Evolutionary conservation across 2,888 invertebrate genomes (phyloP).

Genomic region (Acronicta aceris): DNA sequence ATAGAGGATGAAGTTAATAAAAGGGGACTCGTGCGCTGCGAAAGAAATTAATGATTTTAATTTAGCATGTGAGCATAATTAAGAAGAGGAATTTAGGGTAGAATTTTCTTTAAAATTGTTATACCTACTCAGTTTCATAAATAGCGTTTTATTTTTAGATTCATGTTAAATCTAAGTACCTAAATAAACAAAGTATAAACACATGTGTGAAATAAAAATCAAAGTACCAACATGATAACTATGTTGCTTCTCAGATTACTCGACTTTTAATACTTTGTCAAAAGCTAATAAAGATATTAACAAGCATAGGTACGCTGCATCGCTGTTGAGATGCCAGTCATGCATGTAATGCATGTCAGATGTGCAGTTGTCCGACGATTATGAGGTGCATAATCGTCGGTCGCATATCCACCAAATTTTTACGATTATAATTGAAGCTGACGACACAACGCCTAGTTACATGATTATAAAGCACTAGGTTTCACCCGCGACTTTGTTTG

Average conservation of each 20-base stretch:
- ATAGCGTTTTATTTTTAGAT: slow-evolving; percentile 1
- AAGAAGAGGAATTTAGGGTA: slow-evolving; percentile 43
- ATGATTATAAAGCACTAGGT: too few species aligned
- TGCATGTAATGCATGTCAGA: too few species aligned
- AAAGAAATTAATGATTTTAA: slow-evolving; percentile 73
- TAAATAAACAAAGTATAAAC: neutral
- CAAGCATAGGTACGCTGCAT: too few species aligned
- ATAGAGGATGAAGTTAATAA: slow-evolving; percentile 75
- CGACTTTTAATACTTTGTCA: slow-evolving; percentile 18
- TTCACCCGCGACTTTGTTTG: too few species aligned
- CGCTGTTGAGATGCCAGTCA: too few species aligned
- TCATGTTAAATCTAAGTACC: neutral
- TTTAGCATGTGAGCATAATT: slow-evolving; percentile 74
- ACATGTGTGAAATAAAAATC: neutral
- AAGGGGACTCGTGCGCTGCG: slow-evolving; percentile 65
- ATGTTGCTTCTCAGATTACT: slow-evolving; percentile 22
- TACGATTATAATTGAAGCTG: neutral
- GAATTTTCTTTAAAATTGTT: neutral
- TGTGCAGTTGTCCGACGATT: too few species aligned
- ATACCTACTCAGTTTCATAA: neutral
- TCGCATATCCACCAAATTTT: too few species aligned
- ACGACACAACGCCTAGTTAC: neutral
- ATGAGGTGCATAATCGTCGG: too few species aligned
- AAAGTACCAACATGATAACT: too few species aligned
- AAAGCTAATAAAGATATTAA: slow-evolving; percentile 23